These are phyloP conservation scores for Pseudomyrmex gracilis DNA, from an alignment of 1,140 invertebrate genomes.

Conservation along the genomic window DNA sequence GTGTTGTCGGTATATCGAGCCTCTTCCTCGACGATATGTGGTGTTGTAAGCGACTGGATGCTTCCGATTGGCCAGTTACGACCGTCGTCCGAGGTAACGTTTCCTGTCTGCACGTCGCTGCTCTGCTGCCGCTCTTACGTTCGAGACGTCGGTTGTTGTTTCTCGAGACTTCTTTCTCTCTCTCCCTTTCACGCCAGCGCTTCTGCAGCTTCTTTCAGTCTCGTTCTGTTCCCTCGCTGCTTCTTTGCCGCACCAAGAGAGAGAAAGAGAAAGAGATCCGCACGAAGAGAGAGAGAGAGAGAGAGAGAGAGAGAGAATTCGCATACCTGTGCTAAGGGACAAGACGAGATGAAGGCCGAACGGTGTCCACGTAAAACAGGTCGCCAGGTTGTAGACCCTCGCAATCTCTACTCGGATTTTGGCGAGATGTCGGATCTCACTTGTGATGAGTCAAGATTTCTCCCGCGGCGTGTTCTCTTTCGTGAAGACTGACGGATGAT, in stretches of 20 bases:
- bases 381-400: constrained; percentile 39
- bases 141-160: constrained; percentile 45
- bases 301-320: not conserved
- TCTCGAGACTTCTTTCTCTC: constrained; percentile 39
- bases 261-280: not conserved
- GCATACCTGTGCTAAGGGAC: constrained; percentile 33
- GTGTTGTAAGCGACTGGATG: constrained; percentile 78
- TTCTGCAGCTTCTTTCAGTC: constrained; percentile 19
- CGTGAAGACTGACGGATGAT: not conserved
- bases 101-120: constrained; percentile 68
- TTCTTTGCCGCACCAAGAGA: constrained; percentile 49
- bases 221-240: constrained; percentile 27
- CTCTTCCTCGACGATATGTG: constrained; percentile 69
- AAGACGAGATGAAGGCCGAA: constrained; percentile 36
- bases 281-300: not conserved
- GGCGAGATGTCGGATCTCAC: constrained; percentile 21
- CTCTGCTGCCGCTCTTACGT: constrained; percentile 52
- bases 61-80: constrained; percentile 77
- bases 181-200: not conserved
- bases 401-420: constrained; percentile 36
- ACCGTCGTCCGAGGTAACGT: constrained; percentile 77
- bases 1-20: constrained; percentile 19
- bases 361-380: constrained; percentile 40
- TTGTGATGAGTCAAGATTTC: constrained; percentile 10
- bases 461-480: not conserved